Evolutionary conservation across 2,888 invertebrate species (phyloP).

Genomic region (Drosophila vallismaia): DNA sequence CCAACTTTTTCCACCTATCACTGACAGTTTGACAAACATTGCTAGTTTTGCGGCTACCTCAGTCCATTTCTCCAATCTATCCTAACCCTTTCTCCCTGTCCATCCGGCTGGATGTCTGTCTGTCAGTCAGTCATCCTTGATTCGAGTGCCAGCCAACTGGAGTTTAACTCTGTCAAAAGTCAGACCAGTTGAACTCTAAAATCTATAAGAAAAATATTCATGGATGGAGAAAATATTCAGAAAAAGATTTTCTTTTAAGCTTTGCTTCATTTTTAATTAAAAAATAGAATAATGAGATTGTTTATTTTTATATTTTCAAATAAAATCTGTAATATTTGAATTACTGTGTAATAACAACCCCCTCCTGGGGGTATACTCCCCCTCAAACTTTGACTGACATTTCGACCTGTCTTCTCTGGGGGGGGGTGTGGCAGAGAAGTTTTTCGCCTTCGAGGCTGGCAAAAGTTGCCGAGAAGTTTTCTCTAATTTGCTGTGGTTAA

Average conservation of each 20-base stretch:
- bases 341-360: constrained; percentile 16
- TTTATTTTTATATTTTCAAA: too few species aligned
- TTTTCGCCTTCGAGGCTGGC: constrained; percentile 28
- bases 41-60: constrained; percentile 26
- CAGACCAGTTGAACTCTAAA: constrained; percentile 40
- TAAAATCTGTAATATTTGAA: too few species aligned
- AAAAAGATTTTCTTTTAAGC: background rate
- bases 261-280: background rate
- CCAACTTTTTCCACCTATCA: constrained; percentile 9
- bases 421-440: constrained; percentile 55
- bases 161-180: constrained; percentile 70
- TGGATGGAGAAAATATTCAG: background rate
- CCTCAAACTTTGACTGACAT: constrained; percentile 45
- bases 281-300: too few species aligned
- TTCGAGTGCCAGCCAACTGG: constrained; percentile 54
- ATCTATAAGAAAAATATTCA: constrained; percentile 49
- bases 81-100: constrained; percentile 32
- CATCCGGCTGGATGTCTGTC: background rate
- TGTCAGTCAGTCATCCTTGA: constrained; percentile 49
- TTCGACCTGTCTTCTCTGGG: constrained; percentile 32
- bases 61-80: constrained; percentile 6
- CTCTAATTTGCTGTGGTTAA: constrained; percentile 58
- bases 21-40: constrained; percentile 55
- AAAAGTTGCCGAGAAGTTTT: constrained; percentile 43
- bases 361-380: background rate